A percentile compares a stretch with the other conserved stretches of the same genome.
Evolutionary conservation across 2,888 invertebrate genomes (phyloP).

Genomic region (Hirtodrosophila histrioides): DNA sequence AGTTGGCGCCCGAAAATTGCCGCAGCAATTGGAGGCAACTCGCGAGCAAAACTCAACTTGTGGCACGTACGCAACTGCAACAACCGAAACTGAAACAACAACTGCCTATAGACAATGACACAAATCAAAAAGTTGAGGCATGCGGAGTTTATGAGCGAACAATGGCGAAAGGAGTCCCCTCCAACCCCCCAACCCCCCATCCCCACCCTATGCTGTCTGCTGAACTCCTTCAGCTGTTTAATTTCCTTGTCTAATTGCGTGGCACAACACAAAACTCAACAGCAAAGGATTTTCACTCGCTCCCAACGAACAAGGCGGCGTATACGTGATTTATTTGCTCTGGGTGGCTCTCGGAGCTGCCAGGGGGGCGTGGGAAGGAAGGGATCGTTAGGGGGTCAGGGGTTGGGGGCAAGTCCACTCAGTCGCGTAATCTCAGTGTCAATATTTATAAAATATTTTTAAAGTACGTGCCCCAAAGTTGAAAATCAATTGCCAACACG

Average conservation of each 20-base stretch:
- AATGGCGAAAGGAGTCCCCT: too few species aligned
- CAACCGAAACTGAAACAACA: constrained; percentile 13
- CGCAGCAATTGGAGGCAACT: constrained; percentile 58
- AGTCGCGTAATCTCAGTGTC: constrained; percentile 64
- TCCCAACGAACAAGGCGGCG: constrained; percentile 39
- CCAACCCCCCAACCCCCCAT: too few species aligned
- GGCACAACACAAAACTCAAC: constrained; percentile 29
- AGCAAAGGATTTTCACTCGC: neutral
- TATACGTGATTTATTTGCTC: constrained; percentile 71
- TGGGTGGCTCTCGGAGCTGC: neutral
- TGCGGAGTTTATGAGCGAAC: constrained; percentile 39
- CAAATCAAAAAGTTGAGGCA: constrained; percentile 71
- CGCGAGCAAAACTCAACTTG: constrained; percentile 63
- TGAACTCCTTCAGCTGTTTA: constrained; percentile 22
- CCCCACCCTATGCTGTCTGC: neutral
- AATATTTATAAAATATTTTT: constrained; percentile 78
- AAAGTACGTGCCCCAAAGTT: constrained; percentile 71
- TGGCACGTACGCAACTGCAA: constrained; percentile 63
- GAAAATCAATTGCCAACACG: constrained; percentile 69
- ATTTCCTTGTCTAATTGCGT: constrained; percentile 60
- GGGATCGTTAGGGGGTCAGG: neutral
- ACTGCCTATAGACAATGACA: constrained; percentile 59
- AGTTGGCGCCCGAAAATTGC: constrained; percentile 64
- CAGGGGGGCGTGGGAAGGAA: too few species aligned
- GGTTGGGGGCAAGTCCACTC: neutral